Base-by-base conservation (phyloP, 2,113 vertebrate species). In the Percopsis transmontana region DNA sequence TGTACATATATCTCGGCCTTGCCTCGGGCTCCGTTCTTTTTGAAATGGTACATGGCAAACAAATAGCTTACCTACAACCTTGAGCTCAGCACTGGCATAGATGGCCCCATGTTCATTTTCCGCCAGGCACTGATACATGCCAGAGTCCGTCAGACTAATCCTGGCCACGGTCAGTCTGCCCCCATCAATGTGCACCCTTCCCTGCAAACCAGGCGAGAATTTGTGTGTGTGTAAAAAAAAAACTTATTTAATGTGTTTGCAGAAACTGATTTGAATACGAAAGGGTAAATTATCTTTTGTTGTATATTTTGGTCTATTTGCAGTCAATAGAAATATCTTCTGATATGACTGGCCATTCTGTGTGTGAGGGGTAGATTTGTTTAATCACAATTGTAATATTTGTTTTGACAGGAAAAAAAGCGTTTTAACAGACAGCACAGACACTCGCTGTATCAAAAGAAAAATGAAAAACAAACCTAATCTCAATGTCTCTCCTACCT, bases 101-200 rank as follows among this genome's bases (percentile, higher is more conserved):
- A 95, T 89, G 0, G 88, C 84, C 51, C 89, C 90, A 0, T 94
- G 85, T 66, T 93, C 89, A 58, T 96, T 97, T 85, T 96, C 92
- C 44, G 95, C 94, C 62, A 95, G 84, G 14, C 95, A 96, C 68
- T 98, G 95, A 87, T 96, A 97, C 89, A 98, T 87, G 33, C 95
- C 96, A 9, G 96, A 95, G 69, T 97, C 95, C 18, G 87, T 88
- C 66, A 94, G 61, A 40, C 90, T 93, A 59, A 97, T 86, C 85
- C 74, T 74, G n/a, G 88, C 85, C 75, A 97, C 93, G 68, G 79
- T 81, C 58, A 97, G 89, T 58, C 83, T 91, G 14, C 94, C 94
- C 15, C 92, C 94, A 72, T 92, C 92, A 72, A 94, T 89, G 24
- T 89, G 90, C 77, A 95, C 91, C 87, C 93, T 92, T 50, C 89